phyloP scores from a whole-genome alignment of 2,888 invertebrate genomes.

The Gastrophysa polygoni region DNA sequence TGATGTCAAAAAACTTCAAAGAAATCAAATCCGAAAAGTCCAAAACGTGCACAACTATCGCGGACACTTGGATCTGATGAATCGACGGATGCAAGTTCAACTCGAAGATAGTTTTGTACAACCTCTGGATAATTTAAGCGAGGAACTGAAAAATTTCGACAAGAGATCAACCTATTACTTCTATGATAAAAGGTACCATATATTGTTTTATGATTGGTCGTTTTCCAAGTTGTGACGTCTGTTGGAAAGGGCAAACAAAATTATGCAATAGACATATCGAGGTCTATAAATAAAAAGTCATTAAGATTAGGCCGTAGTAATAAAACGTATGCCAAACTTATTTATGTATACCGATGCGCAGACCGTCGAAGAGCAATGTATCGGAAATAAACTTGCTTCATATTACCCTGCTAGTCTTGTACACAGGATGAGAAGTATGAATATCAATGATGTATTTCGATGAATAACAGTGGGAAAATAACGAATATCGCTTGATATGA shows the following conservation, averaged over 20 bases:
- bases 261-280: slow-evolving; percentile 6
- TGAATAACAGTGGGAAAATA: too few relatives aligned
- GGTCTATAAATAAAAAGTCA: slow-evolving; percentile 15
- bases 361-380: neutral
- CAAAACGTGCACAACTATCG: slow-evolving; percentile 12
- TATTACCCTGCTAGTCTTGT: too few relatives aligned
- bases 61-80: slow-evolving; percentile 57
- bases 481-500: too few relatives aligned
- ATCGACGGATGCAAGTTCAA: slow-evolving; percentile 55
- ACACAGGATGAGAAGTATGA: too few relatives aligned
- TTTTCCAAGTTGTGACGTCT: slow-evolving; percentile 33
- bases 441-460: too few relatives aligned
- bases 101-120: slow-evolving; percentile 65
- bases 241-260: neutral
- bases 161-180: slow-evolving; percentile 65
- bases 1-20: slow-evolving; percentile 51
- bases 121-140: slow-evolving; percentile 66
- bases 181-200: slow-evolving; percentile 68
- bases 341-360: slow-evolving; percentile 6
- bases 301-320: slow-evolving; percentile 15
- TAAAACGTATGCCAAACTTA: slow-evolving; percentile 25
- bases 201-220: slow-evolving; percentile 34
- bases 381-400: neutral
- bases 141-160: slow-evolving; percentile 69
- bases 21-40: slow-evolving; percentile 31